phyloP scores from a whole-genome alignment of 2,888 invertebrate species.

The Orthosia cruda region DNA sequence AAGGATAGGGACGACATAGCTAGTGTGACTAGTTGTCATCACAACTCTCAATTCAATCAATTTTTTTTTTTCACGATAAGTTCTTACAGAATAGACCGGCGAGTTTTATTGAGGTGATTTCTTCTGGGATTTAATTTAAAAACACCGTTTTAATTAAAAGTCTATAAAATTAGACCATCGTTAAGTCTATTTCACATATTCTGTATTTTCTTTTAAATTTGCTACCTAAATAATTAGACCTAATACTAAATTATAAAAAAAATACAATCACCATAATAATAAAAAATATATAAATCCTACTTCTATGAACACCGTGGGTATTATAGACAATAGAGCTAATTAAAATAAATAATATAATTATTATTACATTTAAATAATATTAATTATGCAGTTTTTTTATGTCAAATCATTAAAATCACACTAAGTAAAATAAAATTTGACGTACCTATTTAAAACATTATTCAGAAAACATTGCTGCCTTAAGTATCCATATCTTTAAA shows the following conservation, averaged over 20 bases:
- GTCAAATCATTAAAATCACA: not conserved
- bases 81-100: no score
- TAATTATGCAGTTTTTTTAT: not conserved
- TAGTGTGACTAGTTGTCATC: no score
- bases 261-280: constrained; percentile 36
- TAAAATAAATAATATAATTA: constrained; percentile 5
- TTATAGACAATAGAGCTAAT: constrained; percentile 28
- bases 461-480: not conserved
- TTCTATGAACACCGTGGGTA: constrained; percentile 53
- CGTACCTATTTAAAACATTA: not conserved
- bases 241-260: not conserved
- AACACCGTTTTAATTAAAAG: constrained; percentile 6
- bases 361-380: not conserved
- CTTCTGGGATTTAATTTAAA: not conserved
- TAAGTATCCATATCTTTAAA: no score
- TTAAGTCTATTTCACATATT: not conserved
- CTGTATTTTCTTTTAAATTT: not conserved
- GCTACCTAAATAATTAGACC: not conserved
- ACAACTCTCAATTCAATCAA: no score
- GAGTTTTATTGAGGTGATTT: not conserved
- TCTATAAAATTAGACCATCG: not conserved
- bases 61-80: no score
- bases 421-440: no score
- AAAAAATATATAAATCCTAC: constrained; percentile 21
- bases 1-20: no score